These are phyloP conservation scores for Eretmochelys imbricata DNA, from an alignment of 2,113 vertebrate species.

Conservation along the genomic window DNA sequence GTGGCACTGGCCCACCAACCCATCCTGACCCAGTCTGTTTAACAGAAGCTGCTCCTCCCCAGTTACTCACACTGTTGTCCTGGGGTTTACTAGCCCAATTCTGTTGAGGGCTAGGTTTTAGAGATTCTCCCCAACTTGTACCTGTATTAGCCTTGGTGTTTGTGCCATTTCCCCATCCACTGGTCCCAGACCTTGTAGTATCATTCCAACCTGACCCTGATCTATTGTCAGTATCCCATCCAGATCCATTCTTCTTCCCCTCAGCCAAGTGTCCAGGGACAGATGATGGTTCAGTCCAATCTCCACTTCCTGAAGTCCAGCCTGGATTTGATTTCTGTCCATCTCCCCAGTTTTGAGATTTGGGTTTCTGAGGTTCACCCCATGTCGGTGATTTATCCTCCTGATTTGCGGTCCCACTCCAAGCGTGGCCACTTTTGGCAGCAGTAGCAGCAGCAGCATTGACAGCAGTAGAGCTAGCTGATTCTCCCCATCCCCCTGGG, in stretches of 20 bases:
- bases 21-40: conserved; percentile 91
- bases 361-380: conserved; percentile 90
- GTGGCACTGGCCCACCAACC: conserved; percentile 84
- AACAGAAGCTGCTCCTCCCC: conserved; percentile 93
- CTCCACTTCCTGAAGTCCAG: conserved; percentile 87
- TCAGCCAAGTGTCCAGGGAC: conserved; percentile 84
- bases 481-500: conserved; percentile 92
- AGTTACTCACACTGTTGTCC: conserved; percentile 88
- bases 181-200: conserved; percentile 78
- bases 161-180: conserved; percentile 83
- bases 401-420: conserved; percentile 86
- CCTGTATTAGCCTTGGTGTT: conserved; percentile 82
- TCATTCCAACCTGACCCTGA: conserved; percentile 84
- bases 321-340: conserved; percentile 87
- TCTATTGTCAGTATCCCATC: conserved; percentile 87
- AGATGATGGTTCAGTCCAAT: conserved; percentile 82
- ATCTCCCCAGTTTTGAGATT: conserved; percentile 91
- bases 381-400: conserved; percentile 93
- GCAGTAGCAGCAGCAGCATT: conserved; percentile 80
- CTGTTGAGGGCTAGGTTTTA: conserved; percentile 86
- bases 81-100: conserved; percentile 92
- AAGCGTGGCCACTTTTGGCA: conserved; percentile 90
- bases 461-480: conserved; percentile 84
- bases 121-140: conserved; percentile 90
- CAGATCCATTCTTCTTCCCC: conserved; percentile 89